A percentile compares a stretch with the other conserved stretches of the same genome.
These are phyloP conservation scores for Suillia variegata DNA, from an alignment of 2,888 invertebrate species.

Conservation along the genomic window DNA sequence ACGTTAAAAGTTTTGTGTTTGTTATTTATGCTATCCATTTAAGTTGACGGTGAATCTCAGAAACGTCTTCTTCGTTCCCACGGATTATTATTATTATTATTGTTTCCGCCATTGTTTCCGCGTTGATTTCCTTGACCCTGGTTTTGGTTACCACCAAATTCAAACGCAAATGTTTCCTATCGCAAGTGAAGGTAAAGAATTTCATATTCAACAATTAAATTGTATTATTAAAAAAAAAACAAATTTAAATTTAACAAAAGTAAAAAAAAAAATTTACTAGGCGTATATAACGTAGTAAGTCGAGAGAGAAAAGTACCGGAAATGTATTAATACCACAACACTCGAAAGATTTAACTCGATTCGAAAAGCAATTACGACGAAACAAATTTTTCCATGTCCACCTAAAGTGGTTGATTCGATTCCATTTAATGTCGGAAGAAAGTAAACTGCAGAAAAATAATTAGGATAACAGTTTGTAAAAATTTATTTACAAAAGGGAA, in stretches of 20 bases:
- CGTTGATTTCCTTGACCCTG: conserved; percentile 48
- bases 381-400: background rate
- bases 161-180: conserved; percentile 59
- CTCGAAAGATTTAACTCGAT: conserved; percentile 34
- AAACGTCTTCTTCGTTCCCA: conserved; percentile 61
- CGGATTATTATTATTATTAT: conserved; percentile 50
- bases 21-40: conserved; percentile 24
- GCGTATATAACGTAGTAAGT: conserved; percentile 12
- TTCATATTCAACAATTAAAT: conserved; percentile 26
- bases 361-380: conserved; percentile 32
- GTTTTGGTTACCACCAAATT: conserved; percentile 60
- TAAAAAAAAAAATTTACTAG: conserved; percentile 22
- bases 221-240: conserved; percentile 28
- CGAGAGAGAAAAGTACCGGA: conserved; percentile 16
- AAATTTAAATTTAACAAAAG: conserved; percentile 32
- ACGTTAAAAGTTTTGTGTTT: conserved; percentile 5
- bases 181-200: conserved; percentile 32
- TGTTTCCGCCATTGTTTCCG: conserved; percentile 52
- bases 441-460: no score
- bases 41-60: conserved; percentile 42
- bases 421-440: no score
- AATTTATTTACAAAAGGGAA: no score
- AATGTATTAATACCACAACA: conserved; percentile 35
- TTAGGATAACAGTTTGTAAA: no score
- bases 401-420: background rate